Conservation (phyloP, 2,113 vertebrate genomes). For the Blennius ocellaris region DNA sequence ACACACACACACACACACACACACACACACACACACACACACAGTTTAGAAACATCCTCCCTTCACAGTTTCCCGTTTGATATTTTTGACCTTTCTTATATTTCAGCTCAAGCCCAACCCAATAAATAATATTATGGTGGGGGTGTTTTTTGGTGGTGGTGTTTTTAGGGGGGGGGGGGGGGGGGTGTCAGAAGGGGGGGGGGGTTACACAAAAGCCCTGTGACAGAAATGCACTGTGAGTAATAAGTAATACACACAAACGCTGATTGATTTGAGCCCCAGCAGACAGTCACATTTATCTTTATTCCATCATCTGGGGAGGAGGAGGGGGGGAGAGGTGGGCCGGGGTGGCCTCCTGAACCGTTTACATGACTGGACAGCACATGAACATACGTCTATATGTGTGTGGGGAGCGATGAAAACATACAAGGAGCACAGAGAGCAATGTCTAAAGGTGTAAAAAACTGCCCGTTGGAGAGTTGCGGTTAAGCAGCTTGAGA, state of each 20-base stretch:
- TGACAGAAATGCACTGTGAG: constrained; percentile 86
- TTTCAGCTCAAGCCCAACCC: constrained; percentile 76
- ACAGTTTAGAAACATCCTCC: constrained; percentile 23
- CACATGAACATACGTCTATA: background rate
- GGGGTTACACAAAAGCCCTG: constrained; percentile 78
- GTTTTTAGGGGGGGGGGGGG: constrained; percentile 11
- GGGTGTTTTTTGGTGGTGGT: constrained; percentile 27
- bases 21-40: too few species aligned
- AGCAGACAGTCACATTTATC: constrained; percentile 83
- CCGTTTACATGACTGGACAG: constrained; percentile 80
- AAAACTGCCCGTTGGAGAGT: background rate
- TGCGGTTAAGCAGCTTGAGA: too few species aligned
- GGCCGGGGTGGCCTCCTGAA: background rate
- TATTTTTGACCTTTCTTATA: constrained; percentile 84
- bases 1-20: background rate
- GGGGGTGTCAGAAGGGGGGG: constrained; percentile 31
- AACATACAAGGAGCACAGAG: constrained; percentile 12
- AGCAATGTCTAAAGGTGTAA: background rate
- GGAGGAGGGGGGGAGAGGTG: constrained; percentile 53
- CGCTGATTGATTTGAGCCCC: constrained; percentile 86
- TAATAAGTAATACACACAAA: constrained; percentile 89
- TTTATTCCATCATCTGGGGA: constrained; percentile 83
- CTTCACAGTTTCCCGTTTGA: constrained; percentile 33
- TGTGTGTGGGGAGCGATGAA: constrained; percentile 19
- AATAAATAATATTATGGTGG: constrained; percentile 84